These are phyloP conservation scores for Saccostrea echinata DNA, from an alignment of 1,140 invertebrate species.

Conservation along the genomic window DNA sequence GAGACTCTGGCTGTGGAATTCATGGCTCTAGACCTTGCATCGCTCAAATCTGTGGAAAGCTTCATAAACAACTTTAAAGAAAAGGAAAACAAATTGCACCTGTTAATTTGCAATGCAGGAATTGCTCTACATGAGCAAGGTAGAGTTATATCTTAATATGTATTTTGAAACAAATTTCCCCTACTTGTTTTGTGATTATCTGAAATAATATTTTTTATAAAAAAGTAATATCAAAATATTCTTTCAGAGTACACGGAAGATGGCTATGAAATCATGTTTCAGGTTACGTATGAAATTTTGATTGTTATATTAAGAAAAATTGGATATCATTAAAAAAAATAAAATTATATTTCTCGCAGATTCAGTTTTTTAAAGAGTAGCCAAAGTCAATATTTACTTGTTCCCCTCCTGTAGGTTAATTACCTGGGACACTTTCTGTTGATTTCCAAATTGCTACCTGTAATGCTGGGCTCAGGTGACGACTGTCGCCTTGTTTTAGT, in stretches of 20 bases:
- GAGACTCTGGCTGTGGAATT: constrained; percentile 51
- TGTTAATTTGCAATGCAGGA: constrained; percentile 61
- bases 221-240: not conserved
- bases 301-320: too few relatives aligned
- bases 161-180: too few relatives aligned
- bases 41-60: constrained; percentile 49
- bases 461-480: constrained; percentile 55
- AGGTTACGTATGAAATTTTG: constrained; percentile 17
- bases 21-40: constrained; percentile 56
- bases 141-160: constrained; percentile 5
- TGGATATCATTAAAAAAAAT: too few relatives aligned
- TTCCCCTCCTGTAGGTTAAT: constrained; percentile 51
- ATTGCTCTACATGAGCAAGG: constrained; percentile 49
- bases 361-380: too few relatives aligned
- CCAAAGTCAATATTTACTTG: not conserved
- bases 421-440: constrained; percentile 62
- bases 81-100: constrained; percentile 52
- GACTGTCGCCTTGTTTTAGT: constrained; percentile 59
- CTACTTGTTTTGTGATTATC: not conserved
- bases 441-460: constrained; percentile 54
- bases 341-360: too few relatives aligned
- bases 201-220: not conserved
- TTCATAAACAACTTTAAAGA: constrained; percentile 59
- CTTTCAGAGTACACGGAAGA: constrained; percentile 63
- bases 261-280: constrained; percentile 59